These are phyloP conservation scores for Bruchidius siliquastri DNA, from an alignment of 2,888 invertebrate genomes.

Conservation along the genomic window DNA sequence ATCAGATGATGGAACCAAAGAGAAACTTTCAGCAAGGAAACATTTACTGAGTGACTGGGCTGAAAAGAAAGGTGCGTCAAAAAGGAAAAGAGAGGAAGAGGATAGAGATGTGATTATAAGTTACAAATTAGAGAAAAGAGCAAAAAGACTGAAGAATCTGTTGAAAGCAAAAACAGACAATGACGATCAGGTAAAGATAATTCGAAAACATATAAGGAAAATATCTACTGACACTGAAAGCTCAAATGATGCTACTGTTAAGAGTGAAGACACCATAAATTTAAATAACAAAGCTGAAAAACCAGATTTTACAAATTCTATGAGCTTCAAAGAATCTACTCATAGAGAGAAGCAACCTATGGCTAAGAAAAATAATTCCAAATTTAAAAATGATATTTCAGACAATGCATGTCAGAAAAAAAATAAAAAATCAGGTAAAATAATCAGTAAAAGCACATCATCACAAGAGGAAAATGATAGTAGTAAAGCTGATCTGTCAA, in stretches of 20 bases:
- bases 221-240: constrained; percentile 7
- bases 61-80: constrained; percentile 57
- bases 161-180: constrained; percentile 25
- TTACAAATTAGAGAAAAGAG: constrained; percentile 56
- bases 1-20: constrained; percentile 26
- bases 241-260: constrained; percentile 11
- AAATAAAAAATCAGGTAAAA: no score
- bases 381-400: no score
- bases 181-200: constrained; percentile 2
- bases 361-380: no score
- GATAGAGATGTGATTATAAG: constrained; percentile 56
- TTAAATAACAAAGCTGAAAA: neutral
- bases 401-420: no score
- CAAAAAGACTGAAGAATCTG: constrained; percentile 54
- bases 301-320: neutral
- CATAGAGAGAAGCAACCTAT: no score
- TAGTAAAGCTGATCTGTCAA: no score
- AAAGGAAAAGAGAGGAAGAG: constrained; percentile 55
- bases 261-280: neutral
- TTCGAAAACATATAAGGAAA: constrained; percentile 7
- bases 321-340: no score
- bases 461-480: no score
- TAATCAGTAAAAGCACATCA: no score
- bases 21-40: constrained; percentile 46
- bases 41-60: constrained; percentile 59